Evolutionary conservation across 2,113 vertebrate species (phyloP).

Genomic region (Hemicordylus capensis): DNA sequence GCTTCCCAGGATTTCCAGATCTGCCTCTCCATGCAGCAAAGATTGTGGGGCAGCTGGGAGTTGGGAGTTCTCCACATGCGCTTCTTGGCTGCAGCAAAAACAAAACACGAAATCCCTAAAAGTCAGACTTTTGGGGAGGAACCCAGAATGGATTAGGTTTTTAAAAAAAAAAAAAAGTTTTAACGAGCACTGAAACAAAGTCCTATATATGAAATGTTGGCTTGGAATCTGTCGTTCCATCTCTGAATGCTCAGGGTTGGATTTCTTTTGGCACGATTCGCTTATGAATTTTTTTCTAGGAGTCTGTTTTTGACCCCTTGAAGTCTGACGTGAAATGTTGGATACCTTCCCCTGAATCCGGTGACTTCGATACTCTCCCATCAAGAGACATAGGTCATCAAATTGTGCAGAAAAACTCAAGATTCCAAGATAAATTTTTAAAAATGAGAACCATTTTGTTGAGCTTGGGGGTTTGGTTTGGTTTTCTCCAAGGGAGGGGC

Average conservation of each 20-base stretch:
- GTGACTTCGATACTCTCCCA: not conserved
- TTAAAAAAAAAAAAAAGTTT: not conserved
- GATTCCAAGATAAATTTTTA: not conserved
- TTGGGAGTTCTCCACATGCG: not conserved
- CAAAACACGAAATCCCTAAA: not conserved
- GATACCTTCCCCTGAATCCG: not conserved
- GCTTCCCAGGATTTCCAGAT: not conserved
- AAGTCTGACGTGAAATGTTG: not conserved
- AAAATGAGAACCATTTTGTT: not conserved
- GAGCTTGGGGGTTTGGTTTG: not conserved
- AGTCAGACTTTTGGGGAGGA: not conserved
- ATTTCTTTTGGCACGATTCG: not conserved
- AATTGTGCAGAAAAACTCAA: not conserved
- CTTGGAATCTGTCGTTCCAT: not conserved
- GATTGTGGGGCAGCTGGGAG: not conserved
- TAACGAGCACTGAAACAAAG: constrained; percentile 8
- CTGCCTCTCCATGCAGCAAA: not conserved
- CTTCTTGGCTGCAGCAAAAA: not conserved
- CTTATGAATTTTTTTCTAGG: too few species aligned
- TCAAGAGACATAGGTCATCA: not conserved
- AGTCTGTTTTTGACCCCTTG: not conserved
- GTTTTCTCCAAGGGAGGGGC: not conserved
- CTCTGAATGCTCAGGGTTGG: too few species aligned
- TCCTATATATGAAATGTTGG: not conserved
- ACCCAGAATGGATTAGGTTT: not conserved